Evolutionary conservation across 2,888 invertebrate species (phyloP), one percentile per base, ranked within the genome.

Genomic region (Cataglyphis rosenhaueri): DNA sequence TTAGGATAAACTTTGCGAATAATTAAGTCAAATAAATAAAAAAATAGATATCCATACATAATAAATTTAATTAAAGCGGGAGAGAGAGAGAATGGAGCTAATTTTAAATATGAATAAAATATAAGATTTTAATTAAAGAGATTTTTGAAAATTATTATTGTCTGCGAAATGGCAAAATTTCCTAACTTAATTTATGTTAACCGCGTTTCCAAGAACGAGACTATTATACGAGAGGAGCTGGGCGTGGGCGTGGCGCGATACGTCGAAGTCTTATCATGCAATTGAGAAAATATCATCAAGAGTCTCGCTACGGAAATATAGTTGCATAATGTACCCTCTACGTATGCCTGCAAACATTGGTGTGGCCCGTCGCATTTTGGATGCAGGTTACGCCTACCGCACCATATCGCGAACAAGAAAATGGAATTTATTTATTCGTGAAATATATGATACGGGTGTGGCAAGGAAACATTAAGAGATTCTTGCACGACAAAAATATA

Each of bases 341-440:
- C 68, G 82, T 35, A 48, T 59, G 88, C 78, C 52, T 52, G 84
- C 84, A 88, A 88, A 88, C 86, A 89, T 83, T 79, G 88, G 82
- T 48, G 86, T 21, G 88, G 85, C 79, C 70, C 74, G 66, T 78
- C 79, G 84, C 76, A 82, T 82, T 71, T 81, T 62, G 73, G 71
- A 62, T 81, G 62, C 75, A 52, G 15, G 62, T 81, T 81, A 64
- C 81, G 62, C 32, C 81, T 75, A 41, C 18, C 44, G 68, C 12
- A 21, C 15, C 61, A 62, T 41, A 62, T 64, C 25, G n/a, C 52
- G 74, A 4, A 61, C 44, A 9, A 62, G 38, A 81, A 81, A 81
- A 75, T 62, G 29, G 38, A 81, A 81, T 74, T 62, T 81, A 62
- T 81, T 70, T 78, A 78, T 78, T 78, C 70, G 32, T 70, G 18